phyloP scores from a whole-genome alignment of 2,113 vertebrate species.

The Brachyhypopomus gauderio region DNA sequence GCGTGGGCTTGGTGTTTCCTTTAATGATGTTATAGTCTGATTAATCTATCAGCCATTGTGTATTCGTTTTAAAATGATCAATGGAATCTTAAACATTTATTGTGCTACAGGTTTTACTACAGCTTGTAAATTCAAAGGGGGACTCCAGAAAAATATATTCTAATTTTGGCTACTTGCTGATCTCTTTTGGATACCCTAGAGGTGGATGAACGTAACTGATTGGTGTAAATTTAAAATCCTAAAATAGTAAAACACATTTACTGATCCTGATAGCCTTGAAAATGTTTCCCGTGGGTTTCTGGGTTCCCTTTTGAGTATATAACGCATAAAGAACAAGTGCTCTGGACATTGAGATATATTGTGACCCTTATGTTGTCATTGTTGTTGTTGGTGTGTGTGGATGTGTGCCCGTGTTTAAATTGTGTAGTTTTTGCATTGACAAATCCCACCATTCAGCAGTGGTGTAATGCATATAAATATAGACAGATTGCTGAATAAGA shows the following conservation, averaged over 20 bases:
- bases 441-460: constrained; percentile 41
- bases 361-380: constrained; percentile 47
- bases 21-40: constrained; percentile 13
- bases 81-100: constrained; percentile 27
- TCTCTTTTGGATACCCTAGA: background rate
- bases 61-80: constrained; percentile 10
- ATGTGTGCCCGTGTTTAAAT: constrained; percentile 40
- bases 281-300: constrained; percentile 14
- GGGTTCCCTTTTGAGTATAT: constrained; percentile 35
- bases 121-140: constrained; percentile 20
- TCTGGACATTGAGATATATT: constrained; percentile 38
- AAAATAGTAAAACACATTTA: constrained; percentile 22
- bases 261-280: constrained; percentile 3
- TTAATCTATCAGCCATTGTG: constrained; percentile 10
- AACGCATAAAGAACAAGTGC: constrained; percentile 26
- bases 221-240: background rate
- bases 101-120: background rate
- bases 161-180: background rate
- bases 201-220: background rate
- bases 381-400: constrained; percentile 51
- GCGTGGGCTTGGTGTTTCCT: constrained; percentile 24
- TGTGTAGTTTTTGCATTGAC: constrained; percentile 48
- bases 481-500: constrained; percentile 38
- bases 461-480: constrained; percentile 38
- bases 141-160: background rate